phyloP scores from a whole-genome alignment of 2,888 invertebrate species.

The Polydrusus pterygomalis region DNA sequence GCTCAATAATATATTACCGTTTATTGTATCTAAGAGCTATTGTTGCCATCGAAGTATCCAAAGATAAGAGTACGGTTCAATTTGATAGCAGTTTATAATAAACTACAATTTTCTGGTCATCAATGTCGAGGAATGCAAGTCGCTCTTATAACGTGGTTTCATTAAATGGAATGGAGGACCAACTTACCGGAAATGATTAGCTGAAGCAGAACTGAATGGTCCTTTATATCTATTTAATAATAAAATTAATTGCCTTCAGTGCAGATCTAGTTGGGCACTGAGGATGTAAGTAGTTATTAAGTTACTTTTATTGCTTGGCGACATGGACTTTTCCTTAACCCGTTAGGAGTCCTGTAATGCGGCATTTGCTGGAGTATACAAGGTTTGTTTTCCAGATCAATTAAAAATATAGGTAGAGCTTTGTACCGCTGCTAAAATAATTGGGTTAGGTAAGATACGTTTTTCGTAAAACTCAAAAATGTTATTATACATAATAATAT shows the following conservation, averaged over 20 bases:
- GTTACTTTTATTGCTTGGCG: neutral
- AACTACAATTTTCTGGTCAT: slow-evolving; percentile 9
- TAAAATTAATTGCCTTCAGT: slow-evolving; percentile 9
- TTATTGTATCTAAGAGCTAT: no score
- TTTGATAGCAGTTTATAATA: neutral
- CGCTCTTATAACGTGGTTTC: neutral
- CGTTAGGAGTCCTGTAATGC: neutral
- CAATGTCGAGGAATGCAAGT: slow-evolving; percentile 9
- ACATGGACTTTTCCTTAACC: no score
- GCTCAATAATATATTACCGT: no score
- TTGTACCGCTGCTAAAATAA: no score
- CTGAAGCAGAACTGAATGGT: slow-evolving; percentile 8
- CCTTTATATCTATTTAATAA: slow-evolving; percentile 12
- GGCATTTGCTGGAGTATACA: neutral
- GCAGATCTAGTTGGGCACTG: neutral
- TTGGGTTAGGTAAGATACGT: no score
- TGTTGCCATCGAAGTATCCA: neutral
- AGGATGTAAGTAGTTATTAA: no score
- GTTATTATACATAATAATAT: no score
- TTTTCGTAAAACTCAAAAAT: no score
- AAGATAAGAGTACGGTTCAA: neutral
- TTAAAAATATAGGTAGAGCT: no score
- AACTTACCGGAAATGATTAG: slow-evolving; percentile 28
- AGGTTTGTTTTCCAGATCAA: neutral
- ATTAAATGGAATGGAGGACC: slow-evolving; percentile 11